Percentiles rank a stretch among this genome's conserved stretches.
phyloP scores from a whole-genome alignment of 1,140 invertebrate species.

The Gyrodactylus bullatarudis region DNA sequence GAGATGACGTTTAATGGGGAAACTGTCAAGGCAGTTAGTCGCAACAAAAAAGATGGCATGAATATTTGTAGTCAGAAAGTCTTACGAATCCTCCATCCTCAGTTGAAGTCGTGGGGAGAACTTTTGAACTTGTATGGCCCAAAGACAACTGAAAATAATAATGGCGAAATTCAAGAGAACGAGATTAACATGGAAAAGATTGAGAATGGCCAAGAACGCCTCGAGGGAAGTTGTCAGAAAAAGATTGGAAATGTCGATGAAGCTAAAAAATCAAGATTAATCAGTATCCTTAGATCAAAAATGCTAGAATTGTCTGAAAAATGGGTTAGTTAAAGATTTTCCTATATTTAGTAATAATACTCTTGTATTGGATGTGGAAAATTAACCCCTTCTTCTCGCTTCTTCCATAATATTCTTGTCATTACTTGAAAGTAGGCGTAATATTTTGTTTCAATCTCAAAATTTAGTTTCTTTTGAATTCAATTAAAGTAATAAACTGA shows the following conservation, averaged over 20 bases:
- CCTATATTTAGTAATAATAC: too few species aligned
- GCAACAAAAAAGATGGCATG: neutral
- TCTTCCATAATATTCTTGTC: too few species aligned
- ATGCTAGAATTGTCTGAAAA: neutral
- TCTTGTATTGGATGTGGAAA: too few species aligned
- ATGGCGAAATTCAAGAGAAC: too few species aligned
- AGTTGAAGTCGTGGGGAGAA: neutral
- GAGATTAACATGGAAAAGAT: too few species aligned
- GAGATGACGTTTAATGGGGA: neutral
- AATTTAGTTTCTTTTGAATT: too few species aligned
- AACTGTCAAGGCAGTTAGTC: neutral
- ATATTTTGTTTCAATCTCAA: too few species aligned
- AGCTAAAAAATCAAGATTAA: neutral
- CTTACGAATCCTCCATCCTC: neutral
- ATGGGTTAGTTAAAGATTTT: neutral
- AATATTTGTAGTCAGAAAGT: neutral
- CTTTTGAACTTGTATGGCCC: neutral
- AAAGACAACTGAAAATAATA: neutral
- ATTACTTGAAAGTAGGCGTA: too few species aligned
- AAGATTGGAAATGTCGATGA: neutral
- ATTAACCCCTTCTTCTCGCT: too few species aligned
- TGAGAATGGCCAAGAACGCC: neutral
- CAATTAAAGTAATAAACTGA: too few species aligned
- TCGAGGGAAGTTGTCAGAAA: neutral
- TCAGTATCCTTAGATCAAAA: neutral